Percentiles rank a stretch among this genome's conserved stretches.
Evolutionary conservation across 2,888 invertebrate species (phyloP).

Genomic region (Philereme vetulata): DNA sequence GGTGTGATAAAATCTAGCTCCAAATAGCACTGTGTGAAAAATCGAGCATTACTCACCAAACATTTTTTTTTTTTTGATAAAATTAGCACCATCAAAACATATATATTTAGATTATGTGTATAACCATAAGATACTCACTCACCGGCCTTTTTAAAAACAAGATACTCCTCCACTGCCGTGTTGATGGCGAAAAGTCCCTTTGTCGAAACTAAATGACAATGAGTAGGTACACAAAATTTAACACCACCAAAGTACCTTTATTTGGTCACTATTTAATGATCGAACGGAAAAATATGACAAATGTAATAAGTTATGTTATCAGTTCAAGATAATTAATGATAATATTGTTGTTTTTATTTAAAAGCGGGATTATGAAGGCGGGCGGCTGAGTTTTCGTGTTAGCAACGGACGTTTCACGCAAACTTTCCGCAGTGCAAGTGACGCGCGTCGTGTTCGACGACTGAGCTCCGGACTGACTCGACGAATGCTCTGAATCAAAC

Average conservation of each 20-base stretch:
- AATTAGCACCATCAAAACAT: neutral
- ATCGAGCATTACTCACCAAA: too few species aligned
- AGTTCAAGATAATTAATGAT: constrained; percentile 8
- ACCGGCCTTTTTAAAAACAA: constrained; percentile 72
- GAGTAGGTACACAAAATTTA: constrained; percentile 48
- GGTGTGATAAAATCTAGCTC: too few species aligned
- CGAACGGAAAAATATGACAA: neutral
- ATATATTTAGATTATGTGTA: neutral
- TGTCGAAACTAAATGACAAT: constrained; percentile 20
- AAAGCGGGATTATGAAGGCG: constrained; percentile 43
- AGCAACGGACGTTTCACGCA: constrained; percentile 44
- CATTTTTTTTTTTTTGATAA: too few species aligned
- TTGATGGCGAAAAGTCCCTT: constrained; percentile 47
- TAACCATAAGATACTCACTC: constrained; percentile 47
- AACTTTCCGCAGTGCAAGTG: constrained; percentile 50
- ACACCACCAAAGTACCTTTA: constrained; percentile 42
- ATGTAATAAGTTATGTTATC: neutral
- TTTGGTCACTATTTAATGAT: constrained; percentile 12
- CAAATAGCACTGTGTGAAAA: too few species aligned
- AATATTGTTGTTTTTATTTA: constrained; percentile 35
- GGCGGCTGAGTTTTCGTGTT: constrained; percentile 50
- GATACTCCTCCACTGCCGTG: constrained; percentile 47
- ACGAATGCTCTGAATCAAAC: constrained; percentile 43
- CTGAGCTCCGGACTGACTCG: constrained; percentile 57
- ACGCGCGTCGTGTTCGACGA: constrained; percentile 51